Evolutionary conservation across 2,797 vertebrate species (phyloP).

Genomic region (Threskiornis aethiopicus): DNA sequence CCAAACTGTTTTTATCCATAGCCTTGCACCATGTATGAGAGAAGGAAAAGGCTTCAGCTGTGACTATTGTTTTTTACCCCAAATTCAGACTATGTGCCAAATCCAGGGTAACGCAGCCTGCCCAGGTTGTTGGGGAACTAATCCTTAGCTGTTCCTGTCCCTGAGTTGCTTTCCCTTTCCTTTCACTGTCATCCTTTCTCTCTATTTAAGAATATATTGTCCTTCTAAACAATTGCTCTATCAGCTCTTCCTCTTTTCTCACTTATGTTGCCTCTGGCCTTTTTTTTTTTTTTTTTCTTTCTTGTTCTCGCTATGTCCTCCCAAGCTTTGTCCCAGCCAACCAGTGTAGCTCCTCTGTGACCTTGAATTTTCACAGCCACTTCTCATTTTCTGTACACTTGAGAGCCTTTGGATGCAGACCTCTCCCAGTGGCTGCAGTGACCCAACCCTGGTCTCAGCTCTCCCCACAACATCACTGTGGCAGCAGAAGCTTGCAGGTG

Average conservation of each 20-base stretch:
- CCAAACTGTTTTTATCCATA: not conserved
- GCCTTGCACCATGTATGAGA: not conserved
- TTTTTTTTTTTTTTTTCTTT: not conserved
- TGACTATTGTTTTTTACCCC: not conserved
- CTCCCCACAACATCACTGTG: not conserved
- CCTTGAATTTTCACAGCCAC: not conserved
- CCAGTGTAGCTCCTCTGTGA: not conserved
- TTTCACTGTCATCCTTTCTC: not conserved
- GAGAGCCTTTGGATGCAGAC: not conserved
- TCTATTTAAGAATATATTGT: not conserved
- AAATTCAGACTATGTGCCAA: not conserved
- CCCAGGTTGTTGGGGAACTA: not conserved
- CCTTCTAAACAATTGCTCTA: not conserved
- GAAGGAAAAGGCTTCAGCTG: not conserved
- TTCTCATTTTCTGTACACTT: not conserved
- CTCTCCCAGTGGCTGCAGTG: not conserved
- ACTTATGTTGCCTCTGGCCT: not conserved
- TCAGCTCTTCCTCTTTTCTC: not conserved
- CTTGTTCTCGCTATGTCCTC: not conserved
- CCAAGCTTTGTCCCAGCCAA: not conserved
- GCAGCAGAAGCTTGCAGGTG: not conserved
- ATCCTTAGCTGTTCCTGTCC: not conserved
- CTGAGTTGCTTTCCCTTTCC: not conserved
- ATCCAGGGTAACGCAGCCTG: not conserved
- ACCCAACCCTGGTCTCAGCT: not conserved